Evolutionary conservation across 2,888 invertebrate genomes (phyloP), one percentile per base, ranked within the genome.

Genomic region (Blastobasis lacticolella): DNA sequence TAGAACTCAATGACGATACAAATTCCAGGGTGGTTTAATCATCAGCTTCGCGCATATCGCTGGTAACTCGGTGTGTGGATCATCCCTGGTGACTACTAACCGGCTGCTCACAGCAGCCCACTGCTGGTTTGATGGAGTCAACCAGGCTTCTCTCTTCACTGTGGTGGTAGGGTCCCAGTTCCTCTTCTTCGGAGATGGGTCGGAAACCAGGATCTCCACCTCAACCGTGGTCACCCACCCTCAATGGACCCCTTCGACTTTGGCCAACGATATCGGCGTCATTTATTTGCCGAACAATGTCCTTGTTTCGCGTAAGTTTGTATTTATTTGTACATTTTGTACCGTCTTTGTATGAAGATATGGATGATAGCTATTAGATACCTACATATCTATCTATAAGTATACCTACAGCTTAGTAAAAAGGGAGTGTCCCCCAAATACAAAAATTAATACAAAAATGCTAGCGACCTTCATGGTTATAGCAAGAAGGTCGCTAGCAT

Each of bases 91-190:
- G 36, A 56, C 61, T 6, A 10, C 51, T 8, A 62, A 58, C 52
- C 58, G 67, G 0, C 52, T 65, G 49, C 53, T 66, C n/a, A 69
- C 68, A 0, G 68, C 67, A 0, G 69, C 68, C 0, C 68, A 69
- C 56, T 69, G 69, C 57, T 69, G 69, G 69, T 54, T 51, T 48
- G 63, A 66, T n/a, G 61, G 61, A 23, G 9, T 10, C 37, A 53
- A 54, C 46, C 64, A 62, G 42, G 69, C 62, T 7, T 54, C 50
- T 42, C 59, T 57, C 54, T 62, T 64, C 54, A 49, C 50, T 0
- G 66, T 66, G 6, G 67, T 66, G 8, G 57, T 69, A 1, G 67
- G 66, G 37, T 64, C 66, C 4, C 57, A 61, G 41, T 63, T 49
- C 52, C 59, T 69, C 5, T 67, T 66, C 65, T 55, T 36, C n/a